phyloP scores from a whole-genome alignment of 2,888 invertebrate genomes.

The Drosophila buzzatii region DNA sequence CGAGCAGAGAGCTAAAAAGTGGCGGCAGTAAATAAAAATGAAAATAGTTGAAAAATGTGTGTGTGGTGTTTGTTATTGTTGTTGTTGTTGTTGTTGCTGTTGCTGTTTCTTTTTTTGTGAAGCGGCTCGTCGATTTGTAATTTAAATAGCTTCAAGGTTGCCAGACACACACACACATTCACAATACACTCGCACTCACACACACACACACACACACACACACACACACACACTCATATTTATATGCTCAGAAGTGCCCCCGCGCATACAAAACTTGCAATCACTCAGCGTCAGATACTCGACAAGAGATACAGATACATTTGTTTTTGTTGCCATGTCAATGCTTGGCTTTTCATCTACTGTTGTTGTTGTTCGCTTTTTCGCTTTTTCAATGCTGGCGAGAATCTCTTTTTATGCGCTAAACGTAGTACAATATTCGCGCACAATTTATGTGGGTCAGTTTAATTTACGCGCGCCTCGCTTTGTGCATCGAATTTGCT shows the following conservation, averaged over 20 bases:
- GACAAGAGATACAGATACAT: slow-evolving; percentile 55
- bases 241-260: slow-evolving; percentile 46
- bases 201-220: background rate
- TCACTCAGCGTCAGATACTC: slow-evolving; percentile 64
- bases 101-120: slow-evolving; percentile 35
- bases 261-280: slow-evolving; percentile 67
- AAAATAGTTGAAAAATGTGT: slow-evolving; percentile 76
- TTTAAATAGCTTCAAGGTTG: slow-evolving; percentile 82
- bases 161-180: slow-evolving; percentile 28
- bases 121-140: slow-evolving; percentile 69
- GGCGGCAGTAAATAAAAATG: slow-evolving; percentile 79
- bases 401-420: slow-evolving; percentile 63
- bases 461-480: slow-evolving; percentile 74
- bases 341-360: slow-evolving; percentile 23
- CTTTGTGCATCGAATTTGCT: slow-evolving; percentile 49
- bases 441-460: slow-evolving; percentile 78
- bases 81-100: slow-evolving; percentile 43
- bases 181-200: slow-evolving; percentile 16
- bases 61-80: slow-evolving; percentile 21
- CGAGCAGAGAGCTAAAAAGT: slow-evolving; percentile 63
- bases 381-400: slow-evolving; percentile 8
- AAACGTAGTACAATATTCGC: slow-evolving; percentile 69
- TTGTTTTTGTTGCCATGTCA: slow-evolving; percentile 28
- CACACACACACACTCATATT: background rate
- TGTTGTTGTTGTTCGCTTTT: slow-evolving; percentile 6